These are phyloP conservation scores for Sinocyclocheilus anshuiensis DNA, from an alignment of 2,113 vertebrate species.

Conservation along the genomic window DNA sequence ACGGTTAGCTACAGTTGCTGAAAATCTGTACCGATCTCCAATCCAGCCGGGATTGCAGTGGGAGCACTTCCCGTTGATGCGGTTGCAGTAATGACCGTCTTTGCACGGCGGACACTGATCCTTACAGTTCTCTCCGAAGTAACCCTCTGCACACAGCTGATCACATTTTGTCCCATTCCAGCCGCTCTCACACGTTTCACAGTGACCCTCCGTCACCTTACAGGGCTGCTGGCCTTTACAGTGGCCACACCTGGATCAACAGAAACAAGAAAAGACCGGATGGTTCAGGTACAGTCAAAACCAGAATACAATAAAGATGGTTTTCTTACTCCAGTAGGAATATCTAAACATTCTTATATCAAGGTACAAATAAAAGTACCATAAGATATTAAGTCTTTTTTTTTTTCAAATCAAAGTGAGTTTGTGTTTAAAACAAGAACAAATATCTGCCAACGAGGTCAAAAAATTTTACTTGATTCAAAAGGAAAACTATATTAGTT, in stretches of 20 bases:
- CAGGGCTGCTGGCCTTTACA: conserved; percentile 96
- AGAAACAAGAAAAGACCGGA: background rate
- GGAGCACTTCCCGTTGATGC: conserved; percentile 90
- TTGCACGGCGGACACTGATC: conserved; percentile 89
- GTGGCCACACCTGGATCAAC: conserved; percentile 85
- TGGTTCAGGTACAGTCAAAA: background rate
- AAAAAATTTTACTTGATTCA: too few relatives aligned
- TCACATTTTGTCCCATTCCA: conserved; percentile 97
- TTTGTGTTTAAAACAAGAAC: too few relatives aligned
- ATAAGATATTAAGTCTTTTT: too few relatives aligned
- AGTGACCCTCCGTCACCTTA: conserved; percentile 90
- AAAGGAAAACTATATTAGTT: too few relatives aligned
- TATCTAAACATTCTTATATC: too few relatives aligned
- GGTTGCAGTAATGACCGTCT: conserved; percentile 92
- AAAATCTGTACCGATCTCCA: conserved; percentile 85
- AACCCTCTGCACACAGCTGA: conserved; percentile 85
- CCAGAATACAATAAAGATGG: background rate
- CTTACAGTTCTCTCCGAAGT: conserved; percentile 90
- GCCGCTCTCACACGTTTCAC: conserved; percentile 89
- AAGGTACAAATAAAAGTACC: too few relatives aligned
- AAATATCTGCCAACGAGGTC: too few relatives aligned
- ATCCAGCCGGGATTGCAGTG: conserved; percentile 97
- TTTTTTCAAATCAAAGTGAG: too few relatives aligned
- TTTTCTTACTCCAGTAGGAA: too few relatives aligned
- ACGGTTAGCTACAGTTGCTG: background rate